A percentile compares a stretch with the other conserved stretches of the same genome.
Conservation (phyloP, 2,888 invertebrate species). For the Lutraria lutraria region DNA sequence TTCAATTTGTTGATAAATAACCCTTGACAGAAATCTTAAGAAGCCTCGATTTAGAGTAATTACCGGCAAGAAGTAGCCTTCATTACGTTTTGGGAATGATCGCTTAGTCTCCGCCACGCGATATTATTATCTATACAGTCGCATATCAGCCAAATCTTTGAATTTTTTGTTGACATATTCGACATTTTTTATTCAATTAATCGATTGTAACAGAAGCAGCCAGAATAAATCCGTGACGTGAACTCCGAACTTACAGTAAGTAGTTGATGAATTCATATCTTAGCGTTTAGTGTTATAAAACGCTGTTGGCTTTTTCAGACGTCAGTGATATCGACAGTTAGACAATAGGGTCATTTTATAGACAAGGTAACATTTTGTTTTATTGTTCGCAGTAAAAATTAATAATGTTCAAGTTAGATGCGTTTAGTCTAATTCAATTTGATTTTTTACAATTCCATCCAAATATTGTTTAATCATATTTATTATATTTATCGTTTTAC, state of each 20-base stretch:
- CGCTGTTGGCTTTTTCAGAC: neutral
- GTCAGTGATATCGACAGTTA: neutral
- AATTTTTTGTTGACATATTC: neutral
- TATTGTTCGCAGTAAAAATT: neutral
- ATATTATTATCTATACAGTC: conserved; percentile 28
- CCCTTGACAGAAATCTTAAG: conserved; percentile 36
- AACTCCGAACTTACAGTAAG: neutral
- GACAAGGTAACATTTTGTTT: neutral
- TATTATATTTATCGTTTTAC: no score
- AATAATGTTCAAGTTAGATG: no score
- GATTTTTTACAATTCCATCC: no score
- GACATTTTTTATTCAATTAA: conserved; percentile 23
- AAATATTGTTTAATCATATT: no score
- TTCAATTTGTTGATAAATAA: conserved; percentile 36
- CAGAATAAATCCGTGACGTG: neutral
- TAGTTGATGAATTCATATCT: neutral
- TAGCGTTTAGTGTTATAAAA: conserved; percentile 23
- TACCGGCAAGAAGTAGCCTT: conserved; percentile 48
- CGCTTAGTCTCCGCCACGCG: conserved; percentile 38
- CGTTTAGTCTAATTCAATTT: no score
- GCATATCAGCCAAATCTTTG: neutral
- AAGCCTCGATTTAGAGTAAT: conserved; percentile 49
- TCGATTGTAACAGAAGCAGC: neutral
- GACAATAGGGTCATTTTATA: neutral
- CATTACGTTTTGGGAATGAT: conserved; percentile 43